Percentiles rank a stretch among this genome's conserved stretches.
Conservation (phyloP, 64 coral and sea anemone genomes). For the Catalaphyllia jardinei region DNA sequence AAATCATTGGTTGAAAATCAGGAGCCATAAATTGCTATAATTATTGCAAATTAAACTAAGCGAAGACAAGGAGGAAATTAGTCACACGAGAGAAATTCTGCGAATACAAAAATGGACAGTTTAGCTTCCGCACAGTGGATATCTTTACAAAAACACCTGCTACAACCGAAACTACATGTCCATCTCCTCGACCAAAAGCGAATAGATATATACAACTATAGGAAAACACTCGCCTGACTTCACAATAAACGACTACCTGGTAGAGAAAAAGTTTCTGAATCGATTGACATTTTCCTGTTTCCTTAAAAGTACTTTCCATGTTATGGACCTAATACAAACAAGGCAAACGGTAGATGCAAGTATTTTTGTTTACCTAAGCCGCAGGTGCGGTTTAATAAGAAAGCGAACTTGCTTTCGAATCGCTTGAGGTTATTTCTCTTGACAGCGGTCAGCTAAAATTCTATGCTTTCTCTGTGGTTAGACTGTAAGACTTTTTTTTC, state of each 20-base stretch:
- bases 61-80: slow-evolving; percentile 22
- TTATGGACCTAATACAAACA: neutral
- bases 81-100: neutral
- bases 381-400: neutral
- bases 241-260: too few species aligned
- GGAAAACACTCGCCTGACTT: too few species aligned
- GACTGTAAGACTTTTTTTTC: too few species aligned
- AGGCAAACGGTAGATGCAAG: neutral
- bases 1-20: neutral
- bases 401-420: neutral
- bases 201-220: neutral
- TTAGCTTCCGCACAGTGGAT: neutral
- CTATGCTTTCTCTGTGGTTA: neutral
- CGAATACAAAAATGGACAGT: slow-evolving; percentile 7
- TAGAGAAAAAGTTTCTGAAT: too few species aligned
- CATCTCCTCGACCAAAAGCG: neutral
- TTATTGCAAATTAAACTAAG: neutral
- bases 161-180: neutral
- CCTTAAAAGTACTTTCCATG: neutral
- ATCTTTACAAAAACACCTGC: neutral
- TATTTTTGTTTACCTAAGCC: slow-evolving; percentile 3
- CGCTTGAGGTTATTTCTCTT: neutral
- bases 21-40: neutral
- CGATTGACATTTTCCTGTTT: too few species aligned
- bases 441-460: neutral